Evolutionary conservation across 35 echinoderm and acorn worm species (phyloP), one percentile per base, ranked within the genome.

Genomic region (Heliocidaris erythrogramma): DNA sequence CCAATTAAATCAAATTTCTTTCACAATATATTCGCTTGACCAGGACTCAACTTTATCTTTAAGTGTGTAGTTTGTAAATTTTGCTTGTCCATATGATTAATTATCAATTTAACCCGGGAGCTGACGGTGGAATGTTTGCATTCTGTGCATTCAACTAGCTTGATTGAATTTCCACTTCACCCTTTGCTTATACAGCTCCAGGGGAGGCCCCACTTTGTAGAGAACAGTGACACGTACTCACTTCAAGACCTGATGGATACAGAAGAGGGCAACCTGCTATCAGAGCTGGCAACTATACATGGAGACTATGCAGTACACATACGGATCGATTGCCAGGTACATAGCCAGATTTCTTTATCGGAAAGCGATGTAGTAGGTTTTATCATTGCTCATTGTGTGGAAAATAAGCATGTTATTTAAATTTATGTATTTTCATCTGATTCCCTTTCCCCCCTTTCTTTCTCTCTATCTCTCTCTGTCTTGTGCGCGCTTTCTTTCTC

Each of bases 201-300:
- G 56, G 94, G 97, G 29, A 93, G 98, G 88, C 96, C 93, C 14
- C 98, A 99, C 93, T 99, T 99, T 99, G 98, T 99, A 21, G 98
- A 97, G 50, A 93, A 94, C 65, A 93, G 96, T 56, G 95, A 95
- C 31, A 96, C 94, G 32, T 99, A 97, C 96, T 97, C 98, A 0
- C 65, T 99, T n/a, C 96, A 97, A 88, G 98, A 99, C 90, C 90
- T 99, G 47, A 96, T 97, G 24, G 98, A 99, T 52, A 96, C 97
- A 1, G 85, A 97, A 24, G 97, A 97, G 31, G 95, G 95, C 30
- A 69, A 88, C 7, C 88, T 99, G 18, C 61, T 96, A 13, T 14
- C 93, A 12, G 50, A 95, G 16, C 50, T 99, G 47, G 88, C 94
- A 5, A 95, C 94, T 89, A 95, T 97, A 35, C 97, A 97, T 92